Base-by-base conservation (phyloP, 2,888 invertebrate species). In the Agapostemon virescens region DNA sequence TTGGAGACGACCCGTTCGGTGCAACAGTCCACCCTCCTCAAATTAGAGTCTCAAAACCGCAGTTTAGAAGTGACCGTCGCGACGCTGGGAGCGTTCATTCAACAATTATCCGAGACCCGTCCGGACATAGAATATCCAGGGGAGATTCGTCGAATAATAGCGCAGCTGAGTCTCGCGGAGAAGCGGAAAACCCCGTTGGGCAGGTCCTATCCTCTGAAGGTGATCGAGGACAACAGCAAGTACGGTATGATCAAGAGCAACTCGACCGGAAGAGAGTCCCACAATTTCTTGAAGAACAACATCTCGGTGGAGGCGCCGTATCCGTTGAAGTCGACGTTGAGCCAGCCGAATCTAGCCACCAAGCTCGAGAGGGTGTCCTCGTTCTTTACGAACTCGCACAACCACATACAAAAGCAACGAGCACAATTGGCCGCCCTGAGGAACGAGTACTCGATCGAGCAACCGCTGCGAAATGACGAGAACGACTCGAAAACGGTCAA, bases 101-200 rank as follows among this genome's bases (percentile, higher is more conserved):
- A 95, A 9, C 94, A 95, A 6, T 91, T 97, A 71, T 94, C 95
- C 33, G 95, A 95, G 55, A 94, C 94, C 23, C 95, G 95, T 72
- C 93, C 95, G 58, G 95, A 95, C 61, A 92, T 95, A 20, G 97
- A 97, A 69, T 93, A 96, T 68, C 97, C 97, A 0, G 93, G 94
- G 0, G 97, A 97, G 79, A 95, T 97, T 6, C 94, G 96, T 70
- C 94, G 96, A 84, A 95, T 97, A 64, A 93, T 97, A 0, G 95
- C 96, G 40, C 96, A 95, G 92, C 89, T 95, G 64, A 92, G 93
- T 52, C 89, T 94, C 40, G 92, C 93, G 0, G 94, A 94, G 82
- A 92, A 93, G 66, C 91, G 93, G 7, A 92, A 93, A 67, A 93
- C 84, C 69, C 92, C 92, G 55, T 85, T 85, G 67, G 79, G 79